A percentile compares a stretch with the other conserved stretches of the same genome.
phyloP scores from a whole-genome alignment of 2,888 invertebrate genomes.

The Agonopterix subpropinquella region DNA sequence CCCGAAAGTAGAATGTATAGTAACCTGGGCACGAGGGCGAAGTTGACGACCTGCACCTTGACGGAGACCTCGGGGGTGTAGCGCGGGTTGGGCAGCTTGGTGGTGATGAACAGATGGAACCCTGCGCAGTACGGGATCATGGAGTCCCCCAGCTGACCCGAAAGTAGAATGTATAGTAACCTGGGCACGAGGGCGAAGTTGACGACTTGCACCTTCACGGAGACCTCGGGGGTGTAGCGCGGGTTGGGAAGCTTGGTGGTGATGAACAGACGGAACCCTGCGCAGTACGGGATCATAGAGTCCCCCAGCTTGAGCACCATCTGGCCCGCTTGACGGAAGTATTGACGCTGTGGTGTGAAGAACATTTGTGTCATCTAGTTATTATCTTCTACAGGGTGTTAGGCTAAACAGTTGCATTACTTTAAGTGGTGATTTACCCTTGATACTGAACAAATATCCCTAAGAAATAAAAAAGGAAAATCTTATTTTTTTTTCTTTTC shows the following conservation, averaged over 20 bases:
- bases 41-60: slow-evolving; percentile 91
- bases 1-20: too few relatives aligned
- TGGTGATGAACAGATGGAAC: slow-evolving; percentile 91
- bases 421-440: too few relatives aligned
- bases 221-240: slow-evolving; percentile 90
- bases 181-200: slow-evolving; percentile 92
- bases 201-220: slow-evolving; percentile 89
- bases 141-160: too few relatives aligned
- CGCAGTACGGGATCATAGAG: slow-evolving; percentile 85
- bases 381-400: too few relatives aligned
- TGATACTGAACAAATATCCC: too few relatives aligned
- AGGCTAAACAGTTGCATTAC: too few relatives aligned
- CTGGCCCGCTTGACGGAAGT: slow-evolving; percentile 86
- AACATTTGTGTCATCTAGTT: too few relatives aligned
- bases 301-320: slow-evolving; percentile 90
- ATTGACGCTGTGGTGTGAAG: slow-evolving; percentile 77
- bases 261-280: slow-evolving; percentile 88
- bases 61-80: slow-evolving; percentile 92
- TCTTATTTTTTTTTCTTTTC: too few relatives aligned
- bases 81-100: slow-evolving; percentile 91
- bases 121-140: slow-evolving; percentile 83
- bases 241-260: slow-evolving; percentile 94
- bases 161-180: too few relatives aligned
- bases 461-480: too few relatives aligned
- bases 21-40: slow-evolving; percentile 88